Evolutionary conservation across 2,113 vertebrate species (phyloP).

Genomic region (Chauna torquata): DNA sequence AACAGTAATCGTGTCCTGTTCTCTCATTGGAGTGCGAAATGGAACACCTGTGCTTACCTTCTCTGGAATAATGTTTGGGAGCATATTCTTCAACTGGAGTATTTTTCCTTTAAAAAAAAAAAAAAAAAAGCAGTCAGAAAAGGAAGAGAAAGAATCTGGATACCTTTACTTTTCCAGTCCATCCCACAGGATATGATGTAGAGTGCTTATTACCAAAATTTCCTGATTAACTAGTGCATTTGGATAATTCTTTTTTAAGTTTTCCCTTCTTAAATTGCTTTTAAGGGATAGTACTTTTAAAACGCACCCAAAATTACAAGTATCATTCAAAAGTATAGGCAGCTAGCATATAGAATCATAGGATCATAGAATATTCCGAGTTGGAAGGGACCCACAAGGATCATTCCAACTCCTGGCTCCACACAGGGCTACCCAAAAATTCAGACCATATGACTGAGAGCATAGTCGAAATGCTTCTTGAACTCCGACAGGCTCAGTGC

Average conservation of each 20-base stretch:
- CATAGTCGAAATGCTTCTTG: too few relatives aligned
- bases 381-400: too few relatives aligned
- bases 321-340: not conserved
- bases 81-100: not conserved
- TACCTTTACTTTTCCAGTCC: not conserved
- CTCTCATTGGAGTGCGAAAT: constrained; percentile 9
- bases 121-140: not conserved
- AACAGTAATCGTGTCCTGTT: constrained; percentile 5
- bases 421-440: too few relatives aligned
- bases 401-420: too few relatives aligned
- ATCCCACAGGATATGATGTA: not conserved
- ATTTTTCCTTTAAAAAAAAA: not conserved
- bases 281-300: not conserved
- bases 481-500: too few relatives aligned
- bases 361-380: too few relatives aligned
- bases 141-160: not conserved
- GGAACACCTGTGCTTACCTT: not conserved
- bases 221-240: not conserved
- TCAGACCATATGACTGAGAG: too few relatives aligned
- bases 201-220: not conserved
- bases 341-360: too few relatives aligned
- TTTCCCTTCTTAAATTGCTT: not conserved
- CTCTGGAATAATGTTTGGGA: not conserved
- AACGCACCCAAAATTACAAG: not conserved
- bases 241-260: not conserved